phyloP scores from a whole-genome alignment of 2,113 vertebrate genomes.

The Urocolius indicus region DNA sequence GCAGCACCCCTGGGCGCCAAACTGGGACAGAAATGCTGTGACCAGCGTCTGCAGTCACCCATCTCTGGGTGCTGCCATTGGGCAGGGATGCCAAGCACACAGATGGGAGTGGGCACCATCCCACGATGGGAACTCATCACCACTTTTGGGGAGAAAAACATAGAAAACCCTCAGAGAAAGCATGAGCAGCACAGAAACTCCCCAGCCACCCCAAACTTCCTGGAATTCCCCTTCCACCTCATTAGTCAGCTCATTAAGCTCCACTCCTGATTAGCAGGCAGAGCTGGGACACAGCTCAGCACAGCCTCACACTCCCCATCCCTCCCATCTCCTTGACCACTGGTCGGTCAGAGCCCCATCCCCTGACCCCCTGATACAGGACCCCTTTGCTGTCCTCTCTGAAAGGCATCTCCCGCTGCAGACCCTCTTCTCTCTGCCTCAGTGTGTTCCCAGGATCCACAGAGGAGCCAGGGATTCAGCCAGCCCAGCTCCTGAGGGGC shows the following conservation, averaged over 20 bases:
- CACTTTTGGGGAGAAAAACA: not conserved
- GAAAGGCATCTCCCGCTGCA: not conserved
- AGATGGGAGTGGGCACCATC: not conserved
- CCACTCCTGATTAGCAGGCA: not conserved
- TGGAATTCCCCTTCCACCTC: not conserved
- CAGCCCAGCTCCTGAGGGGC: not conserved
- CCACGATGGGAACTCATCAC: rapidly evolving
- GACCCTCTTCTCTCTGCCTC: not conserved
- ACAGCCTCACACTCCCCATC: not conserved
- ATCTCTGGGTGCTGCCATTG: rapidly evolving
- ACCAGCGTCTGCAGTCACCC: rapidly evolving
- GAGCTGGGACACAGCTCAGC: not conserved
- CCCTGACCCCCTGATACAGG: not conserved
- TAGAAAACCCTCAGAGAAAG: not conserved
- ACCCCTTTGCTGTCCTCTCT: not conserved
- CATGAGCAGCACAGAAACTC: not conserved
- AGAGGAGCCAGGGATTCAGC: not conserved
- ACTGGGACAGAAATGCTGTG: not conserved
- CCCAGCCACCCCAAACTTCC: not conserved
- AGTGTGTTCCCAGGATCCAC: not conserved
- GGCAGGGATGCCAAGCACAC: not conserved
- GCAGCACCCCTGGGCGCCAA: rapidly evolving
- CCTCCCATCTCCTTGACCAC: not conserved
- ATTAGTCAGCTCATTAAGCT: not conserved
- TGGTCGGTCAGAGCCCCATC: not conserved